Base-by-base conservation (phyloP, 2,113 vertebrate species). In the Protobothrops flavoviridis region DNA sequence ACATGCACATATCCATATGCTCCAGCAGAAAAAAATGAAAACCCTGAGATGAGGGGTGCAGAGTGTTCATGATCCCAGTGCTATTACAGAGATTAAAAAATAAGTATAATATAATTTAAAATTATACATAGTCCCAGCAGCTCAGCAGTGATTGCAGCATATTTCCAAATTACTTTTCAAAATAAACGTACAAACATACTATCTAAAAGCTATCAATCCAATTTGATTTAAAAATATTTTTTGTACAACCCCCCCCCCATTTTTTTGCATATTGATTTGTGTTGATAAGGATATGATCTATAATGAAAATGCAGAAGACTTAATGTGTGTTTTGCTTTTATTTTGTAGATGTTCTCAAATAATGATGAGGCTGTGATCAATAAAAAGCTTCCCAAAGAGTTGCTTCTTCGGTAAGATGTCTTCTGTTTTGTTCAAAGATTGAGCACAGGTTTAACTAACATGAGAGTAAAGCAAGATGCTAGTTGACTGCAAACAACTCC, bases 381-480 rank as follows among this genome's bases (percentile, higher is more conserved):
- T 97, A 99, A 99, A 96, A 99, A 99, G 96, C 98, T 99, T 95
- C 99, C 99, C 3, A 99, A 99, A 97, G 99, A 99, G 96, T 98
- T 99, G 95, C 97, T 99, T 91, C 97, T 99, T 95, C 97, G 99
- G 99, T 99, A 95, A 98, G 98, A 93, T 45, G 2, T 0, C 26
- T 29, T 69, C 0, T 20, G 0, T 3, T 50, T 24, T 1, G 48
- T 90, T 86, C n/a, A 87, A 85, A 33, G 8, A 33, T 93, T 64
- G 29, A 61, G 17, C 43, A 61, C 12, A 29, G 52, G 20, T 85
- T 86, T 86, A 17, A 1, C 2, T 85, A 29, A 87, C 43, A 52
- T 23, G 29, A 21, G 45, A 56, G 1, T 56, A 55, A 89, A 26
- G 10, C n/a, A 61, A 26, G 5, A 69, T 26, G 6, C 0, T 3